Evolutionary conservation across 2,113 vertebrate genomes (phyloP).

Genomic region (Dicentrarchus labrax): DNA sequence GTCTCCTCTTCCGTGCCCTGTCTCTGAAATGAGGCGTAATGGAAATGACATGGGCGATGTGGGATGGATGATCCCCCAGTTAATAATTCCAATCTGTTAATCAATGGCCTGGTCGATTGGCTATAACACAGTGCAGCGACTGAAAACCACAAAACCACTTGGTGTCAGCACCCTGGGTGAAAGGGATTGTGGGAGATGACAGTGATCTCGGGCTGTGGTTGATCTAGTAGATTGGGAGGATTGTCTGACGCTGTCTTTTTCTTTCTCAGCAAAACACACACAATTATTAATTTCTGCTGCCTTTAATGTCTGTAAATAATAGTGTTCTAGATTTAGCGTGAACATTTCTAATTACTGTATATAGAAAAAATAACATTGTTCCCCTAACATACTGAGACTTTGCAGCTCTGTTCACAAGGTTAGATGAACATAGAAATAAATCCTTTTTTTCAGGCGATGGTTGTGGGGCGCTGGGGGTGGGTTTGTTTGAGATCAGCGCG

Average conservation of each 20-base stretch:
- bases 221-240: slow-evolving; percentile 18
- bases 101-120: slow-evolving; percentile 84
- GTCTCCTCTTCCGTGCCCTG: slow-evolving; percentile 50
- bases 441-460: slow-evolving; percentile 29
- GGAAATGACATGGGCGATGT: slow-evolving; percentile 79
- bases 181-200: slow-evolving; percentile 71
- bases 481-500: slow-evolving; percentile 74
- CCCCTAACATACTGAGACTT: slow-evolving; percentile 33
- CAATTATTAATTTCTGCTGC: background rate
- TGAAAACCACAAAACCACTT: slow-evolving; percentile 41
- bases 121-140: slow-evolving; percentile 40
- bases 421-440: slow-evolving; percentile 62
- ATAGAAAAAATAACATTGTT: slow-evolving; percentile 14
- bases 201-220: slow-evolving; percentile 50
- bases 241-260: background rate
- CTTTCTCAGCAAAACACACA: background rate
- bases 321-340: background rate
- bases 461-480: slow-evolving; percentile 52
- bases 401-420: slow-evolving; percentile 67
- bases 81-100: slow-evolving; percentile 89
- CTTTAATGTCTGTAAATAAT: slow-evolving; percentile 26
- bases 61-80: slow-evolving; percentile 87
- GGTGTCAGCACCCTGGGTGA: slow-evolving; percentile 73
- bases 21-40: slow-evolving; percentile 76
- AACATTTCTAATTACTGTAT: slow-evolving; percentile 44